Evolutionary conservation across 92 coral and sea anemone genomes (phyloP), one percentile per base, ranked within the genome.

Genomic region (Paramuricea clavata): DNA sequence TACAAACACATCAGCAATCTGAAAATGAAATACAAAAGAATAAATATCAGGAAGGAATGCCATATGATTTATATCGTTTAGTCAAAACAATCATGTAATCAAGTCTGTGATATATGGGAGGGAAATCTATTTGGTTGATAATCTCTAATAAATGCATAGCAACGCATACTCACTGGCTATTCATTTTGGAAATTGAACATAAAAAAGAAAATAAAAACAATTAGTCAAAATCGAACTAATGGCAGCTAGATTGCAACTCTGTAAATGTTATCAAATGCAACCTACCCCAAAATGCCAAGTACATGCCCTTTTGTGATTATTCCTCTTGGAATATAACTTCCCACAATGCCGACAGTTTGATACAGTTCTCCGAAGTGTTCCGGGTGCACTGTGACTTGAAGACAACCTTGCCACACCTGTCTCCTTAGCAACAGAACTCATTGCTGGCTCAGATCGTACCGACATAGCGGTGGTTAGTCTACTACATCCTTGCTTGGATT

Each of bases 241-340:
- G 47, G 47, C 9, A 84, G 1, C 27, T 1, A 84, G 59, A 41
- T 12, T 44, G 22, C 11, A 11, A 47, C 30, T 23, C 19, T 41
- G 1, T 0, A 12, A 35, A 33, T 21, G 39, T 11, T 49, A 34
- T 41, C 27, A 49, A 49, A 81, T 33, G 59, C 11, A 33, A 69
- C 97, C 67, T 92, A 94, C 98, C 94, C 98, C 98, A 82, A 79
- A 86, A 84, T 95, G 98, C 97, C 98, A 95, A 25, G 72, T 90
- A 76, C 98, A 95, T n/a, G 98, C 98, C 22, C 78, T 88, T 12
- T 74, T 85, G 61, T 92, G 94, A 81, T 95, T 95, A 7, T 65
- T 41, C 19, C 83, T 78, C 56, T 87, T 91, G 2, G 83, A 69
- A 52, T 92, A 95, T 33, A 92, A 73, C 82, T 91, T 94, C 22